phyloP scores from a whole-genome alignment of 2,888 invertebrate genomes.

The Xylota segnis region DNA sequence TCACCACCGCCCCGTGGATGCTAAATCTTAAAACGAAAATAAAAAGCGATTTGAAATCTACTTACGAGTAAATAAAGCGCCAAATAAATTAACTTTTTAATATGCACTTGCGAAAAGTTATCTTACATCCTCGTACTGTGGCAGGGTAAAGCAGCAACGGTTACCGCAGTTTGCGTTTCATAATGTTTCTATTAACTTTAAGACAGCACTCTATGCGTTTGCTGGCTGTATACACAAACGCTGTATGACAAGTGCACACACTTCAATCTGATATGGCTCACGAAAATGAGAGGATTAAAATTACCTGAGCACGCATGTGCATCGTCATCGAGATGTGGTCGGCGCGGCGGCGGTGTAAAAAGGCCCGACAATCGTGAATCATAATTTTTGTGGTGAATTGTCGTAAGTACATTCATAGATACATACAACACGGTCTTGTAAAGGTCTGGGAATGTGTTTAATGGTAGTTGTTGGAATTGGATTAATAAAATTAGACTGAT shows the following conservation, averaged over 20 bases:
- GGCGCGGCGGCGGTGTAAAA: slow-evolving; percentile 35
- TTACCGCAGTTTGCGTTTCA: slow-evolving; percentile 49
- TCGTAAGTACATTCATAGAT: slow-evolving; percentile 28
- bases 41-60: slow-evolving; percentile 29
- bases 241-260: slow-evolving; percentile 60
- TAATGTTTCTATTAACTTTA: slow-evolving; percentile 20
- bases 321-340: slow-evolving; percentile 52
- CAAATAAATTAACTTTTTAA: slow-evolving; percentile 36
- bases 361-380: slow-evolving; percentile 44
- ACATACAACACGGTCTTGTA: slow-evolving; percentile 1
- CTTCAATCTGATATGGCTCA: slow-evolving; percentile 8
- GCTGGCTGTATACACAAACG: slow-evolving; percentile 24
- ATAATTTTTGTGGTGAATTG: slow-evolving; percentile 61
- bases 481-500: slow-evolving; percentile 41
- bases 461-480: slow-evolving; percentile 23
- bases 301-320: slow-evolving; percentile 64
- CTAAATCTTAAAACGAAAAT: slow-evolving; percentile 1
- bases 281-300: slow-evolving; percentile 54
- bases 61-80: slow-evolving; percentile 17
- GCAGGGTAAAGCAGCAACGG: slow-evolving; percentile 7
- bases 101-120: slow-evolving; percentile 34
- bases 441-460: slow-evolving; percentile 27
- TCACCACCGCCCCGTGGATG: slow-evolving; percentile 2
- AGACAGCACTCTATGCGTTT: slow-evolving; percentile 44
- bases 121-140: slow-evolving; percentile 25